Evolutionary conservation across 2,888 invertebrate species (phyloP).

Genomic region (Tinea semifulvella): DNA sequence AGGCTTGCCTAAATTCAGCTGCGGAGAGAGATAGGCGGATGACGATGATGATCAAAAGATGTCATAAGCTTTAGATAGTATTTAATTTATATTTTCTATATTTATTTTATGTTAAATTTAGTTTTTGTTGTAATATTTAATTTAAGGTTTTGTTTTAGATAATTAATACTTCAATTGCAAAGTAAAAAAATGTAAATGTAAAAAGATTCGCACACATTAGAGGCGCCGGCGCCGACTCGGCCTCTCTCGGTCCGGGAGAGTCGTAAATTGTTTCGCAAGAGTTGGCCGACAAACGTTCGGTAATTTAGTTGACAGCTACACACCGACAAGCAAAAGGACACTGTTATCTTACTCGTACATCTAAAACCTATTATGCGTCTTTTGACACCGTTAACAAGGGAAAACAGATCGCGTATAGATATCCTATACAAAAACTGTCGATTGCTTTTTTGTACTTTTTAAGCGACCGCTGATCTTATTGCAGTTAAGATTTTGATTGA

Average conservation of each 20-base stretch:
- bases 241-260: neutral
- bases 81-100: no score
- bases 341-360: constrained; percentile 51
- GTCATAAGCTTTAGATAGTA: no score
- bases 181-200: neutral
- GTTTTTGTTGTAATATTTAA: no score
- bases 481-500: constrained; percentile 7
- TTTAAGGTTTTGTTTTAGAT: no score
- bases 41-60: no score
- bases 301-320: constrained; percentile 59
- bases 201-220: constrained; percentile 16
- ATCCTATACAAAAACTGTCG: constrained; percentile 3
- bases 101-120: no score
- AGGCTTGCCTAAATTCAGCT: no score
- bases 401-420: constrained; percentile 10
- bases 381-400: constrained; percentile 36
- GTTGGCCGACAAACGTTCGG: constrained; percentile 53
- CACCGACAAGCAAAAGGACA: constrained; percentile 17
- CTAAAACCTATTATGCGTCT: constrained; percentile 58
- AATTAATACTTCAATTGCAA: neutral
- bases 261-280: constrained; percentile 50
- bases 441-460: constrained; percentile 7
- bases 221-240: constrained; percentile 35
- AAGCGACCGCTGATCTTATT: constrained; percentile 3
- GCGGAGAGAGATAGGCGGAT: no score